Evolutionary conservation across 2,113 vertebrate species (phyloP), one percentile per base, ranked within the genome.

Genomic region (Dasypus novemcinctus): DNA sequence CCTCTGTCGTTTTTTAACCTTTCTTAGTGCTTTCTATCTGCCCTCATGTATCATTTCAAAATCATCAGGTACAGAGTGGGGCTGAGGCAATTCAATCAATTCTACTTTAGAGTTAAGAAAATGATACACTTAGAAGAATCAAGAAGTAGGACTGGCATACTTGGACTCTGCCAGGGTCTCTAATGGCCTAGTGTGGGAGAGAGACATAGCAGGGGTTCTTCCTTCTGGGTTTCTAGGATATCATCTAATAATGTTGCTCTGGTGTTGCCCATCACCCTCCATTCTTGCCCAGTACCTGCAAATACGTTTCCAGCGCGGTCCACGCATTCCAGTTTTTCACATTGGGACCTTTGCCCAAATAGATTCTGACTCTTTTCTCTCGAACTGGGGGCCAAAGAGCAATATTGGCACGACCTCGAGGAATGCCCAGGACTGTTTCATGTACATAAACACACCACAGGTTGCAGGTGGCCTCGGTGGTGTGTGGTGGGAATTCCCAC

Each of bases 231-330:
- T 21, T 18, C 17, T 25, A 23, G 13, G 10, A 8, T 12, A 33
- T 43, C 81, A 68, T 9, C 33, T n/a, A 1, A 49, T 21, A 27
- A 20, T 1, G 57, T 6, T 87, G n/a, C 17, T 3, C 25, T 52
- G 57, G 31, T 2, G 9, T 15, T 33, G 18, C 21, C 81, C 7
- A 1, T 13, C 33, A 7, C 15, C 54, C 36, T 1, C 25, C 3
- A 0, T 1, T 13, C 29, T 54, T 57, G 66, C 85, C 69, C 89
- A 43, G 25, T 98, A 98, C 98, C 98, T 99, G 98, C 80, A 99
- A 89, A 57, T 98, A 99, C 0, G 98, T 99, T 86, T 99, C 98
- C 98, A 99, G 96, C 0, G 98, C 98, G 23, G 98, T 98, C 98
- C 98, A 99, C 0, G 98, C 0, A 0, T 38, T 80, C 98, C 98